Conservation (phyloP, 2,113 vertebrate species). For the Chaetorhynchus papuensis region DNA sequence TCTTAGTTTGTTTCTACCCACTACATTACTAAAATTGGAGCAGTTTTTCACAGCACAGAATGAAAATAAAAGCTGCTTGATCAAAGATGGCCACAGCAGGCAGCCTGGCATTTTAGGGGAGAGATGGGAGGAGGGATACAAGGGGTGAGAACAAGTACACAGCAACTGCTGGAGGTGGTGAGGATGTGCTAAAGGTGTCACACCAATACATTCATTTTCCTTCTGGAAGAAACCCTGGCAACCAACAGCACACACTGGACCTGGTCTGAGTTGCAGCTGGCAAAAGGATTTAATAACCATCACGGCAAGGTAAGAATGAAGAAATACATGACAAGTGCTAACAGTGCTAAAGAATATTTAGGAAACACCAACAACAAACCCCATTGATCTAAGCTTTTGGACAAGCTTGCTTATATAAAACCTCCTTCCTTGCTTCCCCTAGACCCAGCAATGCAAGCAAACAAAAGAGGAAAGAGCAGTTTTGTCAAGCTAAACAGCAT, state of each 20-base stretch:
- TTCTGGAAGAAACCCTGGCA: neutral
- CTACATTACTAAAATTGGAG: neutral
- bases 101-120: neutral
- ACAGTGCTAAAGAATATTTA: neutral
- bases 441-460: neutral
- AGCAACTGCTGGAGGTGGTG: neutral
- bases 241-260: neutral
- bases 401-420: neutral
- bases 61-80: neutral
- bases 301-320: neutral
- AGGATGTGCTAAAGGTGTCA: neutral
- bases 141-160: neutral
- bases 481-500: neutral
- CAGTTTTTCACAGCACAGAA: neutral
- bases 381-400: neutral
- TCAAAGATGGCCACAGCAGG: neutral
- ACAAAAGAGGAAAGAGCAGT: neutral
- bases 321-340: neutral
- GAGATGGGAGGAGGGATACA: neutral
- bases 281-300: neutral
- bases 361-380: neutral
- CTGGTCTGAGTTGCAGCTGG: neutral
- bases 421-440: neutral
- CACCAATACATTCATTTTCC: neutral
- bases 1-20: neutral